These are phyloP conservation scores for Vesta saturnalis DNA, from an alignment of 2,888 invertebrate species.

Conservation along the genomic window DNA sequence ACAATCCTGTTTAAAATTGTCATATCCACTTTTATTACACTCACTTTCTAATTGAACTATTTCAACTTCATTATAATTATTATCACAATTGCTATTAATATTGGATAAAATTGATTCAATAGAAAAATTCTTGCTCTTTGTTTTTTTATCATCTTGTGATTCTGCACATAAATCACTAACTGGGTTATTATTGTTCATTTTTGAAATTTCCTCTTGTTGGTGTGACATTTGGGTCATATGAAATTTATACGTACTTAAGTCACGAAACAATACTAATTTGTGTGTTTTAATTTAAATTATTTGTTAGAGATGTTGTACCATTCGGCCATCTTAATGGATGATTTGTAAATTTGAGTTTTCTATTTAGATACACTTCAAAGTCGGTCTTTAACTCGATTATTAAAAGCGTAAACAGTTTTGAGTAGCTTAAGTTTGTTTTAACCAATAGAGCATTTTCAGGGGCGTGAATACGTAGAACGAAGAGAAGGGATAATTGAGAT, in stretches of 20 bases:
- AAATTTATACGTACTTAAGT: neutral
- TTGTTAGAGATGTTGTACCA: neutral
- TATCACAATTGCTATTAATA: neutral
- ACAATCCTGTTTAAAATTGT: neutral
- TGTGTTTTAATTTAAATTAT: too few relatives aligned
- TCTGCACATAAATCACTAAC: neutral
- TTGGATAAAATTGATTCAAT: slow-evolving; percentile 53
- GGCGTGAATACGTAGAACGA: slow-evolving; percentile 34
- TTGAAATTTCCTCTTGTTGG: neutral
- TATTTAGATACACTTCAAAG: slow-evolving; percentile 23
- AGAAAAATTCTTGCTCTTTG: slow-evolving; percentile 51
- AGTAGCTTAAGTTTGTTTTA: slow-evolving; percentile 37
- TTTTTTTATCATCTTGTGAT: slow-evolving; percentile 13
- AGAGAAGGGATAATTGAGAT: slow-evolving; percentile 52
- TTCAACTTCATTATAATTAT: neutral
- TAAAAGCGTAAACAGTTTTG: slow-evolving; percentile 36
- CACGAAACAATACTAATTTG: too few relatives aligned
- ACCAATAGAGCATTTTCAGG: slow-evolving; percentile 44
- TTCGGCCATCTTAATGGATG: neutral
- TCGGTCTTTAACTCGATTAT: slow-evolving; percentile 39
- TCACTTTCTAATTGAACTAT: neutral
- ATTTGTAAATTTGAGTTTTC: neutral
- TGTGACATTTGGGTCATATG: too few relatives aligned
- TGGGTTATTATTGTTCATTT: neutral
- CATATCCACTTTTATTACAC: neutral